Conservation (phyloP, 2,113 vertebrate species). For the Platichthys stellatus region DNA sequence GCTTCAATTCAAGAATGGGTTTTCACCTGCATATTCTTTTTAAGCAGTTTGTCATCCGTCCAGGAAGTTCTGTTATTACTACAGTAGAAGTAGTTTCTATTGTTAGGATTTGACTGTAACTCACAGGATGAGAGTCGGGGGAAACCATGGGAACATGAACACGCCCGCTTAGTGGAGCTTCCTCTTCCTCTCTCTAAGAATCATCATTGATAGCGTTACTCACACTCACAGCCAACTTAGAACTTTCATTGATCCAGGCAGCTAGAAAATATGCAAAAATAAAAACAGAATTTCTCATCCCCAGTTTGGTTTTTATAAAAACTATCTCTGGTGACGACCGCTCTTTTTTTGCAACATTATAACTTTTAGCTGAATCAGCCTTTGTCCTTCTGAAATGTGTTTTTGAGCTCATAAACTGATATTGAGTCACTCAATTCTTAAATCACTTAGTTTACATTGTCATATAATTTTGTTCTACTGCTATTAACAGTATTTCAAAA, state of each 20-base stretch:
- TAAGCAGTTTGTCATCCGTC: slow-evolving; percentile 21
- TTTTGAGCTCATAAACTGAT: background rate
- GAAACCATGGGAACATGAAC: slow-evolving; percentile 21
- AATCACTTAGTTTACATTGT: too few species aligned
- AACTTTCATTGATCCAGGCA: background rate
- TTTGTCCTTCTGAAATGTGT: background rate
- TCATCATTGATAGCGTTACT: slow-evolving; percentile 36
- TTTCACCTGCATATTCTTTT: background rate
- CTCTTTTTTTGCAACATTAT: too few species aligned
- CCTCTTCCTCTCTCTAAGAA: slow-evolving; percentile 46
- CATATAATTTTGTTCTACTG: background rate
- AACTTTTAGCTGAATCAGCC: too few species aligned
- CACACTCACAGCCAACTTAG: background rate
- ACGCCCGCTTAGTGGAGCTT: slow-evolving; percentile 40
- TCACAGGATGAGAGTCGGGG: slow-evolving; percentile 58
- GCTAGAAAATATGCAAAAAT: background rate
- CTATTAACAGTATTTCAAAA: background rate
- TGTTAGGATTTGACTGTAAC: slow-evolving; percentile 52
- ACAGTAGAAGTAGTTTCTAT: background rate
- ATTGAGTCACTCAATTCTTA: background rate
- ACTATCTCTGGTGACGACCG: too few species aligned
- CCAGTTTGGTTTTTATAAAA: too few species aligned
- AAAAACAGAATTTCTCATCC: too few species aligned
- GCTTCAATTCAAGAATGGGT: too few species aligned
- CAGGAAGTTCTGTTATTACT: slow-evolving; percentile 15